Conservation (phyloP, 1,140 invertebrate species). For the Zaprionus inermis region DNA sequence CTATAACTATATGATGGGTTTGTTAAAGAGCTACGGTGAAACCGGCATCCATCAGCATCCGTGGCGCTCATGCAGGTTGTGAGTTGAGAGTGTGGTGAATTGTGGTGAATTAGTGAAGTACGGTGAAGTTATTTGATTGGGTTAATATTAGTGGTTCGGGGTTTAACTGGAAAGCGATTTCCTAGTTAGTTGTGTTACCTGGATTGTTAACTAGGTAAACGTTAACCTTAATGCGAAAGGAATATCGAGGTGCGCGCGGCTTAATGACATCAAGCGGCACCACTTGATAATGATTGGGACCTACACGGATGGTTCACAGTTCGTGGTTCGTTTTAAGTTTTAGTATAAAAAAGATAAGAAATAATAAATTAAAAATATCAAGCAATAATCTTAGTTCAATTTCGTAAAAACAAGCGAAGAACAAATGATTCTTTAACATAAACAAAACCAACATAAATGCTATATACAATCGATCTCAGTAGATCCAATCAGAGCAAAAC, state of each 20-base stretch:
- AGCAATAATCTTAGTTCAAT: conserved; percentile 1
- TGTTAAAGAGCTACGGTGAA: conserved; percentile 1
- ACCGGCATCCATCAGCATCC: not conserved
- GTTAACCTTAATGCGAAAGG: conserved; percentile 82
- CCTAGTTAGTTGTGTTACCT: conserved; percentile 80
- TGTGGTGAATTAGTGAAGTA: conserved; percentile 6
- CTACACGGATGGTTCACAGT: conserved; percentile 51
- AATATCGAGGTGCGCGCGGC: conserved; percentile 77
- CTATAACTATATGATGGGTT: conserved; percentile 13
- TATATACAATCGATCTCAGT: conserved; percentile 4
- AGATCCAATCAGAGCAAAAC: not conserved
- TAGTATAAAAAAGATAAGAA: conserved; percentile 29
- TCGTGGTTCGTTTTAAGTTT: conserved; percentile 15
- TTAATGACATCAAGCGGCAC: conserved; percentile 79
- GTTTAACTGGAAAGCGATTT: conserved; percentile 19
- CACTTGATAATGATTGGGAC: conserved; percentile 78
- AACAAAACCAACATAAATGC: conserved; percentile 6
- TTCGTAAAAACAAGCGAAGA: conserved; percentile 4
- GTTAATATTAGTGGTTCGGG: not conserved
- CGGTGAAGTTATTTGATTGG: conserved; percentile 22
- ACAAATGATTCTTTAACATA: not conserved
- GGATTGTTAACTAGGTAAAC: conserved; percentile 77
- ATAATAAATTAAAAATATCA: conserved; percentile 26
- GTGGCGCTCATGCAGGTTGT: not conserved
- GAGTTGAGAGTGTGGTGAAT: conserved; percentile 7